Conservation (phyloP, 2,888 invertebrate genomes). For the Yponomeuta evonymella region DNA sequence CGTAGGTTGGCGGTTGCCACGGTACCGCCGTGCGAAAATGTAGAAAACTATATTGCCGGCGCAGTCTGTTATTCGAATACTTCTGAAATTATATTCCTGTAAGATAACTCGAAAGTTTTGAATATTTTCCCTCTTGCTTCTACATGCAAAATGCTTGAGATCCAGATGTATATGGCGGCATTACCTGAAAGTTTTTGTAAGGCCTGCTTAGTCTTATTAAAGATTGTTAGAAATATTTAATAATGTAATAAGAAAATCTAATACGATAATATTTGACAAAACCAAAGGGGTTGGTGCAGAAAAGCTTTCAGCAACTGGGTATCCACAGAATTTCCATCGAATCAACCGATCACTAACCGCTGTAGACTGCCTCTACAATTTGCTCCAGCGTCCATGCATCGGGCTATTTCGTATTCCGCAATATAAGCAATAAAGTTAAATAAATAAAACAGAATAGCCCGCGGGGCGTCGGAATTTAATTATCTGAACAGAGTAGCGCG, state of each 20-base stretch:
- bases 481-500: constrained; percentile 41
- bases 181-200: too few relatives aligned
- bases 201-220: too few relatives aligned
- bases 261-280: too few relatives aligned
- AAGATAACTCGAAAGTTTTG: too few relatives aligned
- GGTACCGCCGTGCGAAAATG: background rate
- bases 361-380: background rate
- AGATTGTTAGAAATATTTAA: too few relatives aligned
- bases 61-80: background rate
- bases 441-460: constrained; percentile 38
- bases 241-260: too few relatives aligned
- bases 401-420: constrained; percentile 1
- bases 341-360: background rate
- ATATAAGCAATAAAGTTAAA: constrained; percentile 40
- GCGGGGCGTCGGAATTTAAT: constrained; percentile 47
- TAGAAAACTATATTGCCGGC: background rate
- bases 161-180: too few relatives aligned
- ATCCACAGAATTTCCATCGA: background rate
- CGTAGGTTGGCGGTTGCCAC: background rate
- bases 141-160: too few relatives aligned
- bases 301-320: background rate
- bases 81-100: background rate
- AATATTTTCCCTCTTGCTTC: too few relatives aligned
- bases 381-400: background rate
- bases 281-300: too few relatives aligned